Conservation (phyloP, 2,797 vertebrate species). For the Momotus momota region DNA sequence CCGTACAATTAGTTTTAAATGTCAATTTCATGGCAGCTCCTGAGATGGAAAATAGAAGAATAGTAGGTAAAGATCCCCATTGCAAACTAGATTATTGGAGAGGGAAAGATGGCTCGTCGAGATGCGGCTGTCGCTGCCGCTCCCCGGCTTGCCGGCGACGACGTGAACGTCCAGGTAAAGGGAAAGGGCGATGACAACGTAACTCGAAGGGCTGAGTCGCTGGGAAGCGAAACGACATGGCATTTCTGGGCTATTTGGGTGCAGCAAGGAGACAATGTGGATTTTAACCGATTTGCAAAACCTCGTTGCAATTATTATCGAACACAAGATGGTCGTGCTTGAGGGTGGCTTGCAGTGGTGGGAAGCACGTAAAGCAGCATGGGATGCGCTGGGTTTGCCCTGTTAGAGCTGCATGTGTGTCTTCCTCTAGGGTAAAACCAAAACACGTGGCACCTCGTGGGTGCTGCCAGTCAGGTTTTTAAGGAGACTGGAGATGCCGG, state of each 20-base stretch:
- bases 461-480: neutral
- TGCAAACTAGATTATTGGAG: conserved; percentile 58
- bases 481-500: neutral
- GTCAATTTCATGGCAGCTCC: conserved; percentile 93
- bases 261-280: neutral
- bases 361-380: neutral
- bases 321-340: neutral
- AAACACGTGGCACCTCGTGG: rapidly evolving
- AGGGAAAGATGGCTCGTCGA: conserved; percentile 61
- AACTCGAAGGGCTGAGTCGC: neutral
- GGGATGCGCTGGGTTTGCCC: neutral
- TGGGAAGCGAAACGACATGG: neutral
- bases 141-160: conserved; percentile 12
- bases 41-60: conserved; percentile 85
- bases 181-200: conserved; percentile 32
- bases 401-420: neutral
- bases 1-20: conserved; percentile 93
- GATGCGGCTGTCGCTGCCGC: conserved; percentile 12
- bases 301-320: neutral
- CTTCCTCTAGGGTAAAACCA: neutral
- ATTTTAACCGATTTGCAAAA: conserved; percentile 49
- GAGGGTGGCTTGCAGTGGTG: neutral
- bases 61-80: conserved; percentile 70
- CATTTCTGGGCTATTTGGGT: neutral
- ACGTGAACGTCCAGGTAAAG: neutral